These are phyloP conservation scores for Seriola quinqueradiata DNA, from an alignment of 2,113 vertebrate species.

Conservation along the genomic window DNA sequence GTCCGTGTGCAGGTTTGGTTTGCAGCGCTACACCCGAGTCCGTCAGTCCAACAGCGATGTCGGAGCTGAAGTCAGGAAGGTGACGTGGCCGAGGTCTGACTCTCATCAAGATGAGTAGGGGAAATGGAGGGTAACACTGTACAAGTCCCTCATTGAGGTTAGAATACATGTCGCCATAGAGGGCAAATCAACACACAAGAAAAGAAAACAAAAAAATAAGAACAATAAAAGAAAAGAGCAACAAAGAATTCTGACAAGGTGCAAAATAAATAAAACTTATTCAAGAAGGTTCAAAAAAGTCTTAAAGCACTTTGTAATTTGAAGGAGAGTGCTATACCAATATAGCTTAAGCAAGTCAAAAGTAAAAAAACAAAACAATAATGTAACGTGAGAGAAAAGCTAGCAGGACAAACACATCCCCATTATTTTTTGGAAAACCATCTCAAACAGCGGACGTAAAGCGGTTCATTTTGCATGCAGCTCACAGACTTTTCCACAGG, in stretches of 20 bases:
- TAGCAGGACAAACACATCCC: constrained; percentile 21
- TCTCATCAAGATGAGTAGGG: neutral
- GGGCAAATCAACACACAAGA: constrained; percentile 53
- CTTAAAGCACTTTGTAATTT: constrained; percentile 69
- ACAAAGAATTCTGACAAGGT: neutral
- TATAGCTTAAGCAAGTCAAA: constrained; percentile 2
- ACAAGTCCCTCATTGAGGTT: constrained; percentile 80
- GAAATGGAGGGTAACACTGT: constrained; percentile 55
- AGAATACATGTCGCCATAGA: constrained; percentile 69
- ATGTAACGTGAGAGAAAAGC: neutral
- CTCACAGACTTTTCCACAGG: constrained; percentile 45
- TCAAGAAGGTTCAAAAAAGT: constrained; percentile 28
- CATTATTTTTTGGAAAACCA: neutral
- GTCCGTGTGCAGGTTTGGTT: constrained; percentile 3
- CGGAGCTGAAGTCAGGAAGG: neutral
- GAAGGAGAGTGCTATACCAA: constrained; percentile 23
- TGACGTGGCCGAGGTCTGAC: constrained; percentile 43
- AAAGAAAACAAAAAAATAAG: neutral
- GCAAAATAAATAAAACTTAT: constrained; percentile 17
- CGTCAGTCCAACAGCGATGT: neutral
- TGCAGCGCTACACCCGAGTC: neutral
- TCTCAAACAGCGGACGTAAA: constrained; percentile 29
- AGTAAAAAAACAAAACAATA: neutral
- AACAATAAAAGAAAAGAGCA: neutral
- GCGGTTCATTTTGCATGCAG: constrained; percentile 50